Base-by-base conservation (phyloP, 2,888 invertebrate species). In the Panzeria rudis region DNA sequence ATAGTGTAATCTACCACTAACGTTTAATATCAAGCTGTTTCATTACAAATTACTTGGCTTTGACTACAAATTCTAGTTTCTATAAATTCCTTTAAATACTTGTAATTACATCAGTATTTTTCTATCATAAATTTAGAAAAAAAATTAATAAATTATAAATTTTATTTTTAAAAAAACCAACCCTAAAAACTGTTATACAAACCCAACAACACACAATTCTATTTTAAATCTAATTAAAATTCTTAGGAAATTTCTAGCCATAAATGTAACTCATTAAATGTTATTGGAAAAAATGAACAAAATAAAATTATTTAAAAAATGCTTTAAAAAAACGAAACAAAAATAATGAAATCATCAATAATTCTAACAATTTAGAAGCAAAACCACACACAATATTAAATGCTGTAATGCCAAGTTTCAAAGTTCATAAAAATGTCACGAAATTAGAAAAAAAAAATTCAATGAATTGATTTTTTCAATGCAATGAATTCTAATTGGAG, bases 301-400 rank as follows among this genome's bases (percentile, higher is more conserved):
- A 61, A 38, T n/a, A 47, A 23, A 20, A 13, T 15, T 35, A 25
- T 17, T 38, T 44, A 15, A 56, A 54, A 38, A 52, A 41, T 15
- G 0, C 3, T 23, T 25, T 13, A 50, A 44, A 44, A 54, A 66
- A 15, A 44, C 11, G 8, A 2, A 41, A 41, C 13, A 2, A 61
- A 50, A 17, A 35, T n/a, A 61, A 76, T 78, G 66, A 66, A 76
- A 54, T 54, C 77, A 78, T 68, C 68, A 76, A 32, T 44, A 66
- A 66, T 66, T 75, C 52, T 17, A 66, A 66, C 44, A 54, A 75
- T 75, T 62, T 50, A 50, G 17, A 50, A 50, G 29, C 50, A n/a
- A 20, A 71, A 44, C 25, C 25, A 41, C 32, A 38, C 50, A 38
- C 50, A 44, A 7, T 15, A 3, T 11, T 11, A 56, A 32, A 44